A percentile compares a stretch with the other conserved stretches of the same genome.
These are phyloP conservation scores for Halyomorpha halys DNA, from an alignment of 1,140 invertebrate species.

Conservation along the genomic window DNA sequence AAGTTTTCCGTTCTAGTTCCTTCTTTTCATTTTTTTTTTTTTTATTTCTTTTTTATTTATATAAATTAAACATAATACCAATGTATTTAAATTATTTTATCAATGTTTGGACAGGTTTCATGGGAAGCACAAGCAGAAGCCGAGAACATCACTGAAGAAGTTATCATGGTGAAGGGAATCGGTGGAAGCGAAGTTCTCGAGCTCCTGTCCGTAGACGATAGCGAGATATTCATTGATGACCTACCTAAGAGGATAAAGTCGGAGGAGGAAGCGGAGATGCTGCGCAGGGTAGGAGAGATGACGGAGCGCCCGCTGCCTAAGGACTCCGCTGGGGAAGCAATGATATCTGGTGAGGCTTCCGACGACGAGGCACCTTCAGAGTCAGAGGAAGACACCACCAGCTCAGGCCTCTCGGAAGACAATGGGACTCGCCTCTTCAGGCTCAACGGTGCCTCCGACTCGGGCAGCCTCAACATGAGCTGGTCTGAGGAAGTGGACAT, in stretches of 20 bases:
- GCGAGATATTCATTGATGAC: constrained; percentile 23
- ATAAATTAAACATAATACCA: too few species aligned
- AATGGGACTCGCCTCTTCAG: constrained; percentile 5
- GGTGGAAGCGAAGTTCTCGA: constrained; percentile 22
- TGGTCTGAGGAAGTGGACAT: constrained; percentile 27
- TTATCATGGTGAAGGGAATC: constrained; percentile 25
- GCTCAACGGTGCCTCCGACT: constrained; percentile 5
- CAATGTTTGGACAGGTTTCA: not conserved
- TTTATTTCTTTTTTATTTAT: too few species aligned
- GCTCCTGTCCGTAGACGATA: constrained; percentile 20
- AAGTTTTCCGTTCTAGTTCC: too few species aligned
- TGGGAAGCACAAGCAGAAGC: constrained; percentile 14
- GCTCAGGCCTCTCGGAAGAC: not conserved
- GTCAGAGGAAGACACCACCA: not conserved
- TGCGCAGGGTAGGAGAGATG: constrained; percentile 23
- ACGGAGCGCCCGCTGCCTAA: constrained; percentile 26
- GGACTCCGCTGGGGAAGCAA: constrained; percentile 31
- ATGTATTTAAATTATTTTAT: too few species aligned
- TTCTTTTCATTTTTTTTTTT: too few species aligned
- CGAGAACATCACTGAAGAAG: constrained; percentile 24
- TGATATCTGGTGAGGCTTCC: constrained; percentile 31
- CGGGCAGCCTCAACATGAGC: constrained; percentile 22
- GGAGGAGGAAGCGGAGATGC: constrained; percentile 19
- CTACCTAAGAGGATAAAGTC: constrained; percentile 11
- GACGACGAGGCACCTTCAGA: constrained; percentile 24